phyloP scores from a whole-genome alignment of 2,113 vertebrate species.

The Clarias magur region DNA sequence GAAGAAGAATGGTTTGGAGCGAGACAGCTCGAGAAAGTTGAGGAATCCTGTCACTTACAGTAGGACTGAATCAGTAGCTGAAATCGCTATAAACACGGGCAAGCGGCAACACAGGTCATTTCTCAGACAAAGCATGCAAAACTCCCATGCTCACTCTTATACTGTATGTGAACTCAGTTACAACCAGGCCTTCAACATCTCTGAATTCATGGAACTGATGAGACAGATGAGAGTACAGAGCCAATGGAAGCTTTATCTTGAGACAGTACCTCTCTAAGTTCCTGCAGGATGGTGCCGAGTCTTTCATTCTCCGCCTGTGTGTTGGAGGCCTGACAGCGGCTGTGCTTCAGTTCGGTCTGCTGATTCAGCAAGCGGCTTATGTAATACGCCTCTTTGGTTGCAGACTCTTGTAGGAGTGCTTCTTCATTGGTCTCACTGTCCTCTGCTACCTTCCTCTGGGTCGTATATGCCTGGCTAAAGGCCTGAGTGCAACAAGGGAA shows the following conservation, averaged over 20 bases:
- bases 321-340: conserved; percentile 74
- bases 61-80: neutral
- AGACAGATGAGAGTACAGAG: neutral
- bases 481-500: conserved; percentile 73
- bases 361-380: conserved; percentile 89
- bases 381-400: conserved; percentile 92
- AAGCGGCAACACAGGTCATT: neutral
- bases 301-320: conserved; percentile 86
- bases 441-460: conserved; percentile 94
- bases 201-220: neutral
- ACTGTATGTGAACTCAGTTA: neutral
- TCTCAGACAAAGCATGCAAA: neutral
- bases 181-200: neutral
- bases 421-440: conserved; percentile 94
- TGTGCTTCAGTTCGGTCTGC: conserved; percentile 87
- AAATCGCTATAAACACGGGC: neutral
- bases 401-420: conserved; percentile 91
- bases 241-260: neutral
- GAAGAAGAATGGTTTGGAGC: conserved; percentile 10
- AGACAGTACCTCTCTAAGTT: conserved; percentile 86
- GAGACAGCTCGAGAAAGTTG: neutral
- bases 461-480: conserved; percentile 90
- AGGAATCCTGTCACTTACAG: neutral
- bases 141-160: neutral
- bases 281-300: conserved; percentile 80